Base-by-base conservation (phyloP, 2,888 invertebrate species). In the Rugalucina vietnamica region DNA sequence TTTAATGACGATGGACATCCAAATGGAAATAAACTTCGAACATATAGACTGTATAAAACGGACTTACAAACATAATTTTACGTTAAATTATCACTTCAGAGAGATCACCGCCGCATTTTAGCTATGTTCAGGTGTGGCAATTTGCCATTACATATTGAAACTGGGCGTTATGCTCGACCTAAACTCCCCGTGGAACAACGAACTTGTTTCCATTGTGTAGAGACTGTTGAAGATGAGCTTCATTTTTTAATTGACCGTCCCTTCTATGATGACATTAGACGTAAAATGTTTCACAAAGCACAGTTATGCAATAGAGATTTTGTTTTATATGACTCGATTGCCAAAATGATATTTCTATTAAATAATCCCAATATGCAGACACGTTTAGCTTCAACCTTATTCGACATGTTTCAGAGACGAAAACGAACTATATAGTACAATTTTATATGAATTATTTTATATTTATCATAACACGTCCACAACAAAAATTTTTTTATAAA, bases 11-110 rank as follows among this genome's bases (percentile, higher is more conserved):
- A 29, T 18, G 24, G 37, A 14, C 4, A 39, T 27, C 1, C 21
- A 57, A 32, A 39, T 24, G 37, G 76, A 2, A 60, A 76, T n/a
- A 65, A 76, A 39, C 39, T 76, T 2, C 54, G 76, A n/a, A 76
- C 65, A 65, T 60, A 76, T 29, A 57, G 57, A 34, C 36, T 60
- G 12, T 76, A 24, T 14, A 76, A 76, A 76, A 57, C 76, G 29
- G 43, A 43, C 12, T 43, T 73, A 39, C 27, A 32, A 14, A 73
- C 73, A 27, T 27, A 39, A 10, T 4, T 21, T 5, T 73, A 73
- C 32, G 54, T 54, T n/a, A 54, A 54, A n/a, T 24, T 54, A 12
- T 4, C 54, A 21, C 14, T 54, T 12, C 21, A 5, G 12, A 54
- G 54, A 5, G 54, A 54, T n/a, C 54, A 54, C 54, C 54, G 54